Base-by-base conservation (phyloP, 2,888 invertebrate genomes). In the Drosophila mulleri region DNA sequence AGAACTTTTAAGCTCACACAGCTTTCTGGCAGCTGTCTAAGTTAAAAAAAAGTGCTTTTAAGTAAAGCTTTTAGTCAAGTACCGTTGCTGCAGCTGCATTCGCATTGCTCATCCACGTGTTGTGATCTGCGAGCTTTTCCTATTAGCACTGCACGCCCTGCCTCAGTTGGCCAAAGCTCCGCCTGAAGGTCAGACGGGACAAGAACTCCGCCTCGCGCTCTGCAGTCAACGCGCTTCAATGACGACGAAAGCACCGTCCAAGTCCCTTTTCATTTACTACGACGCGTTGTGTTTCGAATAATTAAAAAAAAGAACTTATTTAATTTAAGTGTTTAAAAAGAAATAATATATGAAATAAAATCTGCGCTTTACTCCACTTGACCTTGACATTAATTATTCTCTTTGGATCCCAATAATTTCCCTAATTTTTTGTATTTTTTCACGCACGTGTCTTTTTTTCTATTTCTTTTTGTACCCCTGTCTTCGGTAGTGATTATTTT, bases 121-220 rank as follows among this genome's bases (percentile, higher is more conserved):
- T 63, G 60, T 63, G 63, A 66, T 48, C 57, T 0, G 3, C 14
- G 14, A 67, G 69, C 65, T 68, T 64, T 41, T 16, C 11, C 16
- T 14, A 2, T 47, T 20, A 6, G 18, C 48, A 16, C 75, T 59
- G 48, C 67, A 20, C 61, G 29, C 58, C 26, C 41, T 12, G 23
- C 41, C 9, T 4, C 23, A 61, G 66, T 57, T 37, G 53, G 2
- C 23, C 39, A 57, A 70, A 86, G 87, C 87, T 83, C 45, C 57
- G 26, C 20, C 56, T 79, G 88, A 84, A 84, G 84, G 88, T 84
- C 84, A 89, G 88, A 67, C 69, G 82, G 88, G 79, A 84, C 82
- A 75, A 65, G 73, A 80, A 66, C 60, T 18, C 56, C 58, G 65
- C 47, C 52, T 54, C 52, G 44, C 60, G 50, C 52, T n/a, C 39